These are phyloP conservation scores for Triplophysa siluroides DNA, from an alignment of 2,113 vertebrate species.

Conservation along the genomic window DNA sequence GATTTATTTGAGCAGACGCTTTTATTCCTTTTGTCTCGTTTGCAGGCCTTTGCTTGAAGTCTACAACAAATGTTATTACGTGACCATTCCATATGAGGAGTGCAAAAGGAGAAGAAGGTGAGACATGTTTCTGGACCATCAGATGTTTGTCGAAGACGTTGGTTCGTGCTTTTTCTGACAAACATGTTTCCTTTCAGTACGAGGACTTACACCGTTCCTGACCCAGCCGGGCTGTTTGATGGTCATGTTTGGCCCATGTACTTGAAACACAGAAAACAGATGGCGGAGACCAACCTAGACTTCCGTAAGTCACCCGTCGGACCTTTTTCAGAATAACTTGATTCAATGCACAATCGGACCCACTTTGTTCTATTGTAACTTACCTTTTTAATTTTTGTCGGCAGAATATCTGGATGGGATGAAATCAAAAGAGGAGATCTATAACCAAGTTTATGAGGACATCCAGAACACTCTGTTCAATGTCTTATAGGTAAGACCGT, in stretches of 20 bases:
- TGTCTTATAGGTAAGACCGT: slow-evolving; percentile 69
- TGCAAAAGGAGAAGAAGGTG: slow-evolving; percentile 92
- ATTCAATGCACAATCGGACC: not conserved
- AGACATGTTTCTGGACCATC: slow-evolving; percentile 1
- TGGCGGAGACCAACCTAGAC: slow-evolving; percentile 68
- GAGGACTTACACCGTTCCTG: slow-evolving; percentile 74
- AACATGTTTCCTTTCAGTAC: not conserved
- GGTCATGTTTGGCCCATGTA: slow-evolving; percentile 86
- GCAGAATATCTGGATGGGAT: slow-evolving; percentile 76
- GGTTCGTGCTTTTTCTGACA: not conserved
- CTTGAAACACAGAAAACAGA: slow-evolving; percentile 76
- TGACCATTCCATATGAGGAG: slow-evolving; percentile 91
- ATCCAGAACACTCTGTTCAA: slow-evolving; percentile 77
- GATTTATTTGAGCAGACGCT: no score
- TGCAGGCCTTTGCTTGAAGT: slow-evolving; percentile 85
- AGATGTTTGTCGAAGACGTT: not conserved
- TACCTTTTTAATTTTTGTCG: not conserved
- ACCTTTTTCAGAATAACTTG: no score
- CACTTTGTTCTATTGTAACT: not conserved
- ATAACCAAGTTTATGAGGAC: slow-evolving; percentile 68
- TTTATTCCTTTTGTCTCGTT: not conserved
- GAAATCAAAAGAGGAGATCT: slow-evolving; percentile 70
- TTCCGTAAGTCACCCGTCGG: slow-evolving; percentile 50
- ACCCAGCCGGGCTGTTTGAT: slow-evolving; percentile 81
- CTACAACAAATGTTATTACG: slow-evolving; percentile 86